A percentile compares a stretch with the other conserved stretches of the same genome.
Evolutionary conservation across 2,113 vertebrate species (phyloP).

Genomic region (Scartelaos histophorus): DNA sequence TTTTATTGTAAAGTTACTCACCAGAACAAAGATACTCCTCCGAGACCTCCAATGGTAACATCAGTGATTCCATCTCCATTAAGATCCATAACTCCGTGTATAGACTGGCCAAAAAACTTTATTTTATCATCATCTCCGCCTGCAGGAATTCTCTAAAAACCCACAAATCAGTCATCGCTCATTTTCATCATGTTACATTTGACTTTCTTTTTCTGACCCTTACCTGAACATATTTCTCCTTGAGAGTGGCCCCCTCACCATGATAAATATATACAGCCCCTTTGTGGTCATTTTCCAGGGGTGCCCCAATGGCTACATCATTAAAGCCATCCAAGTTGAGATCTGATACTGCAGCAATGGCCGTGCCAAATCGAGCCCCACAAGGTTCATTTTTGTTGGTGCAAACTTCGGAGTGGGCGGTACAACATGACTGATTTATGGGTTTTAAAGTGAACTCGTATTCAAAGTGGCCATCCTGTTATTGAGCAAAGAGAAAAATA

Average conservation of each 20-base stretch:
- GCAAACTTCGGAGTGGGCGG: constrained; percentile 69
- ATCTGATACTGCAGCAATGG: constrained; percentile 89
- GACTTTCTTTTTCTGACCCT: background rate
- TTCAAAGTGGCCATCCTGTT: constrained; percentile 79
- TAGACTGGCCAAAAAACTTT: constrained; percentile 97
- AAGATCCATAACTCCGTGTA: constrained; percentile 95
- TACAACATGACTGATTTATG: constrained; percentile 86
- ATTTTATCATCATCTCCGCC: constrained; percentile 88
- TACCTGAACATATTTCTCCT: constrained; percentile 86
- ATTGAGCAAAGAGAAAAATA: background rate
- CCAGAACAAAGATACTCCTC: constrained; percentile 95
- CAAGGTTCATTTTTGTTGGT: constrained; percentile 87
- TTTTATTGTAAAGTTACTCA: constrained; percentile 62
- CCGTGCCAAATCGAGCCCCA: constrained; percentile 91
- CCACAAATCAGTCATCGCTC: too few relatives aligned
- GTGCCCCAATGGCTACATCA: constrained; percentile 91
- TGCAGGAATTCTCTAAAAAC: constrained; percentile 86
- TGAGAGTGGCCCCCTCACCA: constrained; percentile 79
- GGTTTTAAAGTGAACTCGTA: constrained; percentile 89
- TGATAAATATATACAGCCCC: constrained; percentile 96
- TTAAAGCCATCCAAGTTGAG: constrained; percentile 92
- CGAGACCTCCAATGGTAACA: constrained; percentile 93
- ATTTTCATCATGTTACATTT: background rate
- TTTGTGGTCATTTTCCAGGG: constrained; percentile 89
- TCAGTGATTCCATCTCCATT: constrained; percentile 92